Conservation (phyloP, 2,888 invertebrate species). For the Tanypteryx hageni region DNA sequence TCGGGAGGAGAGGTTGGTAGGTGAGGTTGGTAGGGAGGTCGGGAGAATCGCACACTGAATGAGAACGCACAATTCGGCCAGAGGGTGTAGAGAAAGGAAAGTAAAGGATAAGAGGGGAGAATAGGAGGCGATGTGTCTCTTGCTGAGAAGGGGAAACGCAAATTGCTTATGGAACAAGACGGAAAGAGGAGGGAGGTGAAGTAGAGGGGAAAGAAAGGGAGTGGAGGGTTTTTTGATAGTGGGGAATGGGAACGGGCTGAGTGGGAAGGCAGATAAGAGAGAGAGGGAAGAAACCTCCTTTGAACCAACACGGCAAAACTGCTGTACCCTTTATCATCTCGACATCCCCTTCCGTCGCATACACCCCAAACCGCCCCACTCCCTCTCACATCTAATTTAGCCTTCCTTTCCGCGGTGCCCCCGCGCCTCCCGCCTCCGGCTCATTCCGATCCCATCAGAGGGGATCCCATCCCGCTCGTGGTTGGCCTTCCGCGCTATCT, state of each 20-base stretch:
- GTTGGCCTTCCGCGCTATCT: neutral
- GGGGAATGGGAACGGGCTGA: neutral
- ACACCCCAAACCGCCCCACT: neutral
- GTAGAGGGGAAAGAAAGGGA: neutral
- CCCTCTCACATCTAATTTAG: neutral
- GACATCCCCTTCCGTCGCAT: neutral
- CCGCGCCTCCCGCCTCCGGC: neutral
- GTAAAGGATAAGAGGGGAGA: too few relatives aligned
- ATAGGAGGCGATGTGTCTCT: too few relatives aligned
- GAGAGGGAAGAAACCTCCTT: neutral
- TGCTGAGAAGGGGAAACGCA: too few relatives aligned
- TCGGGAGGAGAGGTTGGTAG: neutral
- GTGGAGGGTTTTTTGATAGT: neutral
- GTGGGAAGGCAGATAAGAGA: neutral
- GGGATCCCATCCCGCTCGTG: neutral
- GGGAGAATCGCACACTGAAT: too few relatives aligned
- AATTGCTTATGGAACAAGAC: too few relatives aligned
- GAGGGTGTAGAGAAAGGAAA: too few relatives aligned
- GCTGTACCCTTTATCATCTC: neutral
- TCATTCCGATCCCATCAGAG: constrained; percentile 31
- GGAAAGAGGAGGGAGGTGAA: neutral
- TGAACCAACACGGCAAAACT: neutral
- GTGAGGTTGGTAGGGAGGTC: neutral
- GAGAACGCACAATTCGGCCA: too few relatives aligned
- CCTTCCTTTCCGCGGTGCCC: neutral